Evolutionary conservation across 2,113 vertebrate species (phyloP).

Genomic region (Lepisosteus oculatus): DNA sequence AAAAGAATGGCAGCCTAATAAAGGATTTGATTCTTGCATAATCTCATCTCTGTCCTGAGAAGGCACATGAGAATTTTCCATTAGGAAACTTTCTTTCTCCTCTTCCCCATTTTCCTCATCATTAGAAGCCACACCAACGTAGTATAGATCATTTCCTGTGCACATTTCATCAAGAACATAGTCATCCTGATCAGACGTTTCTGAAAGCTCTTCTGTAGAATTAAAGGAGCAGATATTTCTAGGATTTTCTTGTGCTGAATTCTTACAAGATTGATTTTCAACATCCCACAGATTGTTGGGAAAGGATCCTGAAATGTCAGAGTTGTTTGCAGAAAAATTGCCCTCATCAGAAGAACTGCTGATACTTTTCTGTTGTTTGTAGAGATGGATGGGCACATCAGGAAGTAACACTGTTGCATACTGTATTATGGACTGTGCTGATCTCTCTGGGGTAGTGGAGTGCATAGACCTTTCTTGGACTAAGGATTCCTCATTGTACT

Average conservation of each 20-base stretch:
- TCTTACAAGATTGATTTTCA: constrained; percentile 42
- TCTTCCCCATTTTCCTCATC: constrained; percentile 45
- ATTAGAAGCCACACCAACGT: constrained; percentile 61
- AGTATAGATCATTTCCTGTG: constrained; percentile 61
- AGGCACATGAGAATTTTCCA: constrained; percentile 21
- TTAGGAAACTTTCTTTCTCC: constrained; percentile 36
- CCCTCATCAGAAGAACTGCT: constrained; percentile 61
- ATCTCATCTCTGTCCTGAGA: constrained; percentile 31
- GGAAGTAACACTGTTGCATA: constrained; percentile 68
- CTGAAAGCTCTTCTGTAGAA: constrained; percentile 79
- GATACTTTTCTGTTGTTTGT: constrained; percentile 33
- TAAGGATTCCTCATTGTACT: constrained; percentile 20
- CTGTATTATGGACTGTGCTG: constrained; percentile 62
- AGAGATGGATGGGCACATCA: constrained; percentile 32
- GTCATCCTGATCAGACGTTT: constrained; percentile 63
- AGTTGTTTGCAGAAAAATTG: constrained; percentile 56
- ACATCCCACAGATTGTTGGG: constrained; percentile 65
- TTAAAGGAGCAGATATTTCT: constrained; percentile 59
- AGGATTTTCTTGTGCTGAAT: constrained; percentile 45
- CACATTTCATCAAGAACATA: constrained; percentile 38
- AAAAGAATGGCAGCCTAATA: constrained; percentile 28
- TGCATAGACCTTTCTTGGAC: not conserved
- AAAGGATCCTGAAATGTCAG: constrained; percentile 54
- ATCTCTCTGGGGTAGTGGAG: constrained; percentile 29
- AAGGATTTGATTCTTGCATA: constrained; percentile 44